Evolutionary conservation across 2,797 vertebrate species (phyloP).

Genomic region (Neostethus bicornis): DNA sequence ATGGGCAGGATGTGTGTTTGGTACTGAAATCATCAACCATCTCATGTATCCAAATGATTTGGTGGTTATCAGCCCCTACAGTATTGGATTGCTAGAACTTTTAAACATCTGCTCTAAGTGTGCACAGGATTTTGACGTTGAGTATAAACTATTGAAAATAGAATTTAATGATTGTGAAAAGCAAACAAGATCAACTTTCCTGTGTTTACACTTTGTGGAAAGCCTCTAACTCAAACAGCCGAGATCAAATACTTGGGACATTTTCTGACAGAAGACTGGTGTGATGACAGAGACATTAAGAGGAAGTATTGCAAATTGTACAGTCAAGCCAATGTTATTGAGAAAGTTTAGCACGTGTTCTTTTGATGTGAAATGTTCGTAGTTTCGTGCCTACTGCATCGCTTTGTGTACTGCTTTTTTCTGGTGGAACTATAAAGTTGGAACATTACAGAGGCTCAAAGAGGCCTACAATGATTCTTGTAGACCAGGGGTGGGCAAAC

Average conservation of each 20-base stretch:
- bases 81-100: not conserved
- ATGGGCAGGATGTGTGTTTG: too few relatives aligned
- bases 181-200: not conserved
- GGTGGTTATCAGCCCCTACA: not conserved
- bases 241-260: not conserved
- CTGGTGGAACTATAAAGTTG: not conserved
- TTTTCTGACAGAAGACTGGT: too few relatives aligned
- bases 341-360: too few relatives aligned
- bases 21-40: too few relatives aligned
- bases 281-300: too few relatives aligned
- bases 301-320: too few relatives aligned
- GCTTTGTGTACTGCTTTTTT: not conserved
- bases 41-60: not conserved
- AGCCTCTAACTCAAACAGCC: not conserved
- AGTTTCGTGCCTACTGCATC: not conserved
- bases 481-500: too few relatives aligned
- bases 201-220: not conserved
- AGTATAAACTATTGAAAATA: not conserved
- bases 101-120: too few relatives aligned
- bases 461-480: not conserved
- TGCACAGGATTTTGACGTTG: not conserved
- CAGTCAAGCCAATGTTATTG: not conserved
- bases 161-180: not conserved
- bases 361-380: not conserved
- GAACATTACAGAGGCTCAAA: not conserved